Evolutionary conservation across 2,797 vertebrate species (phyloP).

Genomic region (Leuciscus waleckii): DNA sequence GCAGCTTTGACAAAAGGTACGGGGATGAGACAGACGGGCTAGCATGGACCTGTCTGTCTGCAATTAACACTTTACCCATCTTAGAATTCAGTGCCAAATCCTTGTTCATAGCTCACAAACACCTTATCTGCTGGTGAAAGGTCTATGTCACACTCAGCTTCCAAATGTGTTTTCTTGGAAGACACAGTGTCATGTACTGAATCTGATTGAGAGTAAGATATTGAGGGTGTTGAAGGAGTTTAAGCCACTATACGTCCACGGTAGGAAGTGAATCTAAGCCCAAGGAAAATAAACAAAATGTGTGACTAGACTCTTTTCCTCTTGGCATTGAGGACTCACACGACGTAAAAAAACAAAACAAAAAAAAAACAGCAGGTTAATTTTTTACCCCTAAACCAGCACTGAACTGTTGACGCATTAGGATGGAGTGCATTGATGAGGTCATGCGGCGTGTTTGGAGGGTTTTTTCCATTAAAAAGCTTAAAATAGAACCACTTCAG

Average conservation of each 20-base stretch:
- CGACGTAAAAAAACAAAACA: neutral
- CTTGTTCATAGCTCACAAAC: slow-evolving; percentile 1
- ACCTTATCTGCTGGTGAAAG: slow-evolving; percentile 41
- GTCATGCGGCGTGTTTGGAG: neutral
- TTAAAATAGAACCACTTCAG: neutral
- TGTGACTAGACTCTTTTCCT: neutral
- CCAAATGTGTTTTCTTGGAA: slow-evolving; percentile 40
- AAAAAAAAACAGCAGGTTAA: neutral
- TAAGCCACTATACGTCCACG: slow-evolving; percentile 25
- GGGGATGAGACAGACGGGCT: slow-evolving; percentile 70
- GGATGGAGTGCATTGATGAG: slow-evolving; percentile 12
- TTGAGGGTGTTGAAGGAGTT: slow-evolving; percentile 37
- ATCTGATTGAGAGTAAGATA: neutral
- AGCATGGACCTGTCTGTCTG: slow-evolving; percentile 74
- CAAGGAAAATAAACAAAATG: slow-evolving; percentile 38
- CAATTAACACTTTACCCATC: slow-evolving; percentile 74
- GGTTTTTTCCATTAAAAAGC: slow-evolving; percentile 9
- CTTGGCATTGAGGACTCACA: neutral
- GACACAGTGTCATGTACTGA: slow-evolving; percentile 30
- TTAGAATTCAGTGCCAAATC: slow-evolving; percentile 58
- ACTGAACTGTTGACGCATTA: slow-evolving; percentile 12
- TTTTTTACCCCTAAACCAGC: slow-evolving; percentile 25
- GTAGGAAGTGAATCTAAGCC: slow-evolving; percentile 28
- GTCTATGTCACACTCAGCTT: slow-evolving; percentile 43
- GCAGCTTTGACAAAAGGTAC: slow-evolving; percentile 74